These are phyloP conservation scores for Coilia nasus DNA, from an alignment of 2,797 vertebrate genomes.

Conservation along the genomic window DNA sequence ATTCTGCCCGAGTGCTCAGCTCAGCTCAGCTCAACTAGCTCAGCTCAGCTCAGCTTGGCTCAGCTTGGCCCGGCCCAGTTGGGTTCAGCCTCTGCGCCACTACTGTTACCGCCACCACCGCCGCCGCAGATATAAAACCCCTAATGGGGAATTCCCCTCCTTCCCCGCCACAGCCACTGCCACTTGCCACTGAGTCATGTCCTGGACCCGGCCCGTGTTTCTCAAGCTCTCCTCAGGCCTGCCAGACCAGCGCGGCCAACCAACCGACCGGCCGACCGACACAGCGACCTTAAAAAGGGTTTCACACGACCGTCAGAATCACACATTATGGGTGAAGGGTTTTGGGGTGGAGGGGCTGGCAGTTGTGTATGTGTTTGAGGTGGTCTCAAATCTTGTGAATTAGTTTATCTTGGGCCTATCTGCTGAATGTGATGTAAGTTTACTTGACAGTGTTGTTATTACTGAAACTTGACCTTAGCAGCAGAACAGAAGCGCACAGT, in stretches of 20 bases:
- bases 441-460: neutral
- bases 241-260: neutral
- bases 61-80: neutral
- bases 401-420: neutral
- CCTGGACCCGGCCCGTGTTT: constrained; percentile 56
- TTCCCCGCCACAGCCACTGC: constrained; percentile 55
- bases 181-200: constrained; percentile 65
- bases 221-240: constrained; percentile 16
- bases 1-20: constrained; percentile 65
- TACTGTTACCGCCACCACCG: no score
- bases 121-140: constrained; percentile 63
- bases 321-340: neutral
- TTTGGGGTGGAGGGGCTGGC: neutral
- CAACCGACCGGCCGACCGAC: neutral
- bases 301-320: neutral
- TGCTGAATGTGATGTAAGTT: neutral
- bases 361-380: neutral
- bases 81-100: no score
- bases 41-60: neutral
- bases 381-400: neutral
- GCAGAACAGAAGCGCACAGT: neutral
- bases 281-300: neutral
- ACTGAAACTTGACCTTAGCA: neutral
- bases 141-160: constrained; percentile 75
- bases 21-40: constrained; percentile 13